These are phyloP conservation scores for Drosophila nr. fundita DNA, from an alignment of 2,888 invertebrate genomes.

Conservation along the genomic window DNA sequence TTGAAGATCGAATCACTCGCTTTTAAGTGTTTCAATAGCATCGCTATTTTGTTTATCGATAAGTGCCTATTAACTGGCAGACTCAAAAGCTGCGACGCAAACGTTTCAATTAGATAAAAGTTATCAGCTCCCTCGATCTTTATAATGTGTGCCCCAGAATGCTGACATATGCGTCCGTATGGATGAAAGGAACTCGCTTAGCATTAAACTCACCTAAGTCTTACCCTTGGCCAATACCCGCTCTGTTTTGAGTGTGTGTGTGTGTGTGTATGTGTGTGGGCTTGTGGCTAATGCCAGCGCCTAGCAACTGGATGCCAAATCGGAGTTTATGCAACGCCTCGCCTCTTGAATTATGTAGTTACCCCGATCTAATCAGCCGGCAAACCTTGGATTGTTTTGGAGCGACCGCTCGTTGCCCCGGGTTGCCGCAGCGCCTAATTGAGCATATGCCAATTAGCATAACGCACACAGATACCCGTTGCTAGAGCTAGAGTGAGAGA, in stretches of 20 bases:
- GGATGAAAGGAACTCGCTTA: constrained; percentile 12
- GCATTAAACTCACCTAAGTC: constrained; percentile 4
- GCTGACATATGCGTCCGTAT: constrained; percentile 55
- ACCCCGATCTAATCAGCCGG: constrained; percentile 75
- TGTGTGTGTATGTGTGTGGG: not conserved
- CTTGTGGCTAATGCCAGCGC: constrained; percentile 60
- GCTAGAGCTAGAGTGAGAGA: not conserved
- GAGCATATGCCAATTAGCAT: constrained; percentile 80
- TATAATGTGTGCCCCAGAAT: constrained; percentile 37
- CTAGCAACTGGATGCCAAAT: constrained; percentile 61
- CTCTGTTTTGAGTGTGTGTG: not conserved
- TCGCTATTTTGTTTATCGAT: not conserved
- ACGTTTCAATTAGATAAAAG: constrained; percentile 25
- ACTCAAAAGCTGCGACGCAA: not conserved
- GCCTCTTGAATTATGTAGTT: constrained; percentile 63
- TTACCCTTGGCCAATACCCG: constrained; percentile 18
- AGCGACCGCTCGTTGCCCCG: constrained; percentile 41
- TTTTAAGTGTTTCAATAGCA: not conserved
- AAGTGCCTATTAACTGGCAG: not conserved
- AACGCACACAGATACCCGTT: constrained; percentile 28
- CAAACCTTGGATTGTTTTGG: constrained; percentile 45
- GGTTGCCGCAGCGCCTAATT: constrained; percentile 67
- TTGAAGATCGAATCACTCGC: not conserved
- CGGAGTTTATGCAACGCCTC: constrained; percentile 45
- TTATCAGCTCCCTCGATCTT: constrained; percentile 21